Conservation (phyloP, 2,797 vertebrate genomes). For the Thalassophryne amazonica region DNA sequence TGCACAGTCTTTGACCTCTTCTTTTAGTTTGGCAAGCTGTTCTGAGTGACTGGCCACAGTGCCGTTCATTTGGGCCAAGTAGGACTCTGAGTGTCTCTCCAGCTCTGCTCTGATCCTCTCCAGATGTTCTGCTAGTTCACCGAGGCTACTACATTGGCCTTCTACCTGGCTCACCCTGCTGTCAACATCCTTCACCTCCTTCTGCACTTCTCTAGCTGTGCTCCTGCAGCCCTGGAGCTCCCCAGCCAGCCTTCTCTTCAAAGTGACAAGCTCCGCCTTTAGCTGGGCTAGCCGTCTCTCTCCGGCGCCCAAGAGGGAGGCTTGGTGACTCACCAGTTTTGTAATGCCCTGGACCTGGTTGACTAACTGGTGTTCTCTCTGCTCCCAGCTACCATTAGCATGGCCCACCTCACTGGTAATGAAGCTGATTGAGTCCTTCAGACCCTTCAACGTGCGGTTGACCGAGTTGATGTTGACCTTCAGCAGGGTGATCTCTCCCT, state of each 20-base stretch:
- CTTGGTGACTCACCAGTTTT: slow-evolving; percentile 86
- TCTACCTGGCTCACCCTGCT: slow-evolving; percentile 86
- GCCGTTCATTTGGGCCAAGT: slow-evolving; percentile 85
- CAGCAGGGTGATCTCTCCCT: slow-evolving; percentile 94
- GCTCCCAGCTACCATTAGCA: slow-evolving; percentile 85
- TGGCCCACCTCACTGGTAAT: slow-evolving; percentile 85
- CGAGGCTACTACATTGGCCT: slow-evolving; percentile 80
- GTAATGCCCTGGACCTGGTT: slow-evolving; percentile 91
- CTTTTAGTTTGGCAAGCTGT: slow-evolving; percentile 85
- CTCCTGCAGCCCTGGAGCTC: slow-evolving; percentile 88
- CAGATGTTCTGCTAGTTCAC: slow-evolving; percentile 79
- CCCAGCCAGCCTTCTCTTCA: slow-evolving; percentile 81
- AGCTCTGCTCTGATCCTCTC: slow-evolving; percentile 82
- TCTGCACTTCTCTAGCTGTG: slow-evolving; percentile 81
- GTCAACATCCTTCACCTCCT: slow-evolving; percentile 84
- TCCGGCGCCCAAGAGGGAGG: slow-evolving; percentile 85
- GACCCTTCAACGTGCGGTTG: slow-evolving; percentile 91
- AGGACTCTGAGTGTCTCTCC: slow-evolving; percentile 83
- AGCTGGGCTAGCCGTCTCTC: slow-evolving; percentile 87
- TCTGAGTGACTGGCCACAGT: slow-evolving; percentile 83
- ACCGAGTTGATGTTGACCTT: slow-evolving; percentile 95
- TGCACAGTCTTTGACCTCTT: slow-evolving; percentile 83
- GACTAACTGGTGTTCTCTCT: slow-evolving; percentile 84
- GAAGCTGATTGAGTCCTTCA: slow-evolving; percentile 88
- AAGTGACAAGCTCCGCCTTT: slow-evolving; percentile 85